Conservation (phyloP, 2,797 vertebrate genomes). For the Pygocentrus nattereri region DNA sequence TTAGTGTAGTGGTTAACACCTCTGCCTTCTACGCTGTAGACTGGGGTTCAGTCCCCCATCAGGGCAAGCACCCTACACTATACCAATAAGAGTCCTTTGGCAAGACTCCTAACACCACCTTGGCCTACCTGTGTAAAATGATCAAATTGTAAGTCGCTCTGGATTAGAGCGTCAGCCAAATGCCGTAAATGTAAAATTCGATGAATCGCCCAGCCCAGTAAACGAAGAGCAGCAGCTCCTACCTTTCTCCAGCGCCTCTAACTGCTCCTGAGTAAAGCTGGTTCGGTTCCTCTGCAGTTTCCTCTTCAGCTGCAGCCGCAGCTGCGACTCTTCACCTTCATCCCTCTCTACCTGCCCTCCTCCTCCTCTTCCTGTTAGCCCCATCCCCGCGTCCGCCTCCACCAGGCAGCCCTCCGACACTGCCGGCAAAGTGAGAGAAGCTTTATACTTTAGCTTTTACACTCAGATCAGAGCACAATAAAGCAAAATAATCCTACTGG, state of each 20-base stretch:
- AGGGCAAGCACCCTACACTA: too few relatives aligned
- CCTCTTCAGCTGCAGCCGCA: constrained; percentile 87
- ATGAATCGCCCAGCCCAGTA: too few relatives aligned
- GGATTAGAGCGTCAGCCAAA: too few relatives aligned
- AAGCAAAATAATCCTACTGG: too few relatives aligned
- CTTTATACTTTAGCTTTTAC: not conserved
- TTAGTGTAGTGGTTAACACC: too few relatives aligned
- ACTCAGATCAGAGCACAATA: not conserved
- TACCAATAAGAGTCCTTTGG: too few relatives aligned
- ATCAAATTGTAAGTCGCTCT: too few relatives aligned
- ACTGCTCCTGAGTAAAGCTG: constrained; percentile 89
- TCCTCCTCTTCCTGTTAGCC: constrained; percentile 73
- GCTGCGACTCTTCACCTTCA: constrained; percentile 81
- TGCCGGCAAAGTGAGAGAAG: constrained; percentile 43
- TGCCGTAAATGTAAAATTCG: too few relatives aligned
- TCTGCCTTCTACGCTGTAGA: too few relatives aligned
- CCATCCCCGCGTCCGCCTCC: constrained; percentile 75
- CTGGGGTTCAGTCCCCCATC: too few relatives aligned
- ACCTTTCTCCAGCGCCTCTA: constrained; percentile 90
- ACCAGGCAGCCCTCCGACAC: constrained; percentile 83
- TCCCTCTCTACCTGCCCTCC: constrained; percentile 75
- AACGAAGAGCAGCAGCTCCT: constrained; percentile 42
- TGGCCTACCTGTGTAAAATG: too few relatives aligned
- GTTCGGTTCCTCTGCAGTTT: constrained; percentile 88
- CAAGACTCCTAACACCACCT: too few relatives aligned